Conservation (phyloP, 2,888 invertebrate genomes). For the Caprella mutica region DNA sequence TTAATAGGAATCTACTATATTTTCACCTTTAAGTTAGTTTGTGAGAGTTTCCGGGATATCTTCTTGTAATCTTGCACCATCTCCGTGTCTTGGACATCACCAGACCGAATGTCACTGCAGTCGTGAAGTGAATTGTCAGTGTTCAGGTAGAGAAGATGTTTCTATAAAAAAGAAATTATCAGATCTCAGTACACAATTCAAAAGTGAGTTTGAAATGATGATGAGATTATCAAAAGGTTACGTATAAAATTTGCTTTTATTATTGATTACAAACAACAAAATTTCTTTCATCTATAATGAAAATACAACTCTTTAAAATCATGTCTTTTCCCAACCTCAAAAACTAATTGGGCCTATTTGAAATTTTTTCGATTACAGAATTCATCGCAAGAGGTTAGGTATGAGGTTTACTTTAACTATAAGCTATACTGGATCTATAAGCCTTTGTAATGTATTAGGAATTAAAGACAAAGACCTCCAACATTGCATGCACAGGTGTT, state of each 20-base stretch:
- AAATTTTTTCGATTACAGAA: too few species aligned
- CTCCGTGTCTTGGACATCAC: conserved; percentile 57
- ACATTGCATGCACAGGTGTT: too few species aligned
- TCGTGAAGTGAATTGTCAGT: conserved; percentile 64
- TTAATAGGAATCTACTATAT: not conserved
- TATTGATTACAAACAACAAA: not conserved
- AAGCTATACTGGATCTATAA: too few species aligned
- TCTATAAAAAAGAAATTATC: conserved; percentile 39
- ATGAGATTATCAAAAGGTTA: too few species aligned
- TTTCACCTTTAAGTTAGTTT: conserved; percentile 36
- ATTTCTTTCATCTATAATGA: not conserved
- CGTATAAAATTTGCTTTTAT: not conserved
- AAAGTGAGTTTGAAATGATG: too few species aligned
- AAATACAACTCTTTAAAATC: not conserved
- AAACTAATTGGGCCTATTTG: not conserved
- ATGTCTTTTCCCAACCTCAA: not conserved
- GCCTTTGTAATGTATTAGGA: too few species aligned
- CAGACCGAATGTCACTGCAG: conserved; percentile 59
- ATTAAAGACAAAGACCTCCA: too few species aligned
- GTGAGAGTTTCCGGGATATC: conserved; percentile 40
- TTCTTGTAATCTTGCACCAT: conserved; percentile 65
- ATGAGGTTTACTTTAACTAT: too few species aligned
- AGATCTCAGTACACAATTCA: not conserved
- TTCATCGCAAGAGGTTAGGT: too few species aligned
- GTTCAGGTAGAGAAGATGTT: conserved; percentile 63